A percentile compares a stretch with the other conserved stretches of the same genome.
Evolutionary conservation across 53 echinoderm and acorn worm species (phyloP).

Genomic region (Antedon mediterranea): DNA sequence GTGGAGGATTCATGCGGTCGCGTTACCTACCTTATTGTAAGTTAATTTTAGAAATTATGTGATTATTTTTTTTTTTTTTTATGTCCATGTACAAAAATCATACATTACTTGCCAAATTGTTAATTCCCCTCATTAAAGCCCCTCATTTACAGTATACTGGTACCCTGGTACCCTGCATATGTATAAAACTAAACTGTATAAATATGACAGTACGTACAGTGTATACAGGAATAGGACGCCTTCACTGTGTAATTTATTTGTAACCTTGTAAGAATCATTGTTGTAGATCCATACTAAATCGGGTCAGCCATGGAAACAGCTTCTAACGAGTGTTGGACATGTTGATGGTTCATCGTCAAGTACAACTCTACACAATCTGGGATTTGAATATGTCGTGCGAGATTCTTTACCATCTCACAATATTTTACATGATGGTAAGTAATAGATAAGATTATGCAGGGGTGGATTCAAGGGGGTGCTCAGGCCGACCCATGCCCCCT

Average conservation of each 20-base stretch:
- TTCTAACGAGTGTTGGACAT: constrained; percentile 14
- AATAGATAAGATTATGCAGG: too few relatives aligned
- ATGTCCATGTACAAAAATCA: too few relatives aligned
- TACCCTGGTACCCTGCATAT: too few relatives aligned
- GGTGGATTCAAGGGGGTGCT: too few relatives aligned
- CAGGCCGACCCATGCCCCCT: too few relatives aligned
- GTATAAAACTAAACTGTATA: too few relatives aligned
- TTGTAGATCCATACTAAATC: constrained; percentile 42
- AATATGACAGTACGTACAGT: too few relatives aligned
- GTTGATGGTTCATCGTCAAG: constrained; percentile 3
- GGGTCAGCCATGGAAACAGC: constrained; percentile 47
- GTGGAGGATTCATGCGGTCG: constrained; percentile 37
- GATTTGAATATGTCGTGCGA: constrained; percentile 50
- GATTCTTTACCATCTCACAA: constrained; percentile 20
- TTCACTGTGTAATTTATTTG: not conserved
- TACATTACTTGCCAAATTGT: too few relatives aligned
- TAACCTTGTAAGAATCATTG: not conserved
- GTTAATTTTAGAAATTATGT: constrained; percentile 1
- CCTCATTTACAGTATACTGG: too few relatives aligned
- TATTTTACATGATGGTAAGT: constrained; percentile 49
- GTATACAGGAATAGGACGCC: too few relatives aligned
- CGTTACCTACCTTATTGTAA: constrained; percentile 57
- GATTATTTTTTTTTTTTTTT: not conserved
- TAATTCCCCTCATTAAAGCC: too few relatives aligned
- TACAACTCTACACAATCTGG: constrained; percentile 21